These are phyloP conservation scores for Lasiurus cinereus DNA, from an alignment of 2,113 vertebrate genomes.

Conservation along the genomic window DNA sequence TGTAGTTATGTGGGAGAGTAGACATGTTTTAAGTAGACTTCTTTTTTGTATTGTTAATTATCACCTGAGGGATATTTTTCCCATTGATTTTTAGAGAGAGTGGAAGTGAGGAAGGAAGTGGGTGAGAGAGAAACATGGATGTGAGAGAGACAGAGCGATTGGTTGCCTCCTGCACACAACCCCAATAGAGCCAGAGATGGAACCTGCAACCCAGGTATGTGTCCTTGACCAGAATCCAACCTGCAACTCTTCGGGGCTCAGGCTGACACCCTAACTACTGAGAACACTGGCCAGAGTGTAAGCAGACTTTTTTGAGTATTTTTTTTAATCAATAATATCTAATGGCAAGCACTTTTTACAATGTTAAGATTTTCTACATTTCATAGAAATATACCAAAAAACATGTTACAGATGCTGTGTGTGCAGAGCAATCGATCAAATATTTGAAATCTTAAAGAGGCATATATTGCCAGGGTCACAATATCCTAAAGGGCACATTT, in stretches of 20 bases:
- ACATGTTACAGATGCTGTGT: constrained; percentile 73
- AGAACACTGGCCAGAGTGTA: neutral
- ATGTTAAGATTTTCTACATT: constrained; percentile 74
- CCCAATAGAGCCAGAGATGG: neutral
- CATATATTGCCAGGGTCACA: constrained; percentile 67
- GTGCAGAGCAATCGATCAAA: constrained; percentile 80
- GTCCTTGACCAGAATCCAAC: neutral
- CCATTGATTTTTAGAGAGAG: neutral
- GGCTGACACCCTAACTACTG: neutral
- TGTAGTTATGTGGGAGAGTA: neutral
- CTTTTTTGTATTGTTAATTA: neutral
- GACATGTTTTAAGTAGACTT: constrained; percentile 59
- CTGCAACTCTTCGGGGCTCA: neutral
- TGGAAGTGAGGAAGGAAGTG: neutral
- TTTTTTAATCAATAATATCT: constrained; percentile 45
- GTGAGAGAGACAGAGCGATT: neutral
- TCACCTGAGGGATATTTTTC: neutral
- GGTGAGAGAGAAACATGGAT: neutral
- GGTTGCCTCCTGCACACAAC: neutral
- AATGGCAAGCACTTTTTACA: constrained; percentile 43
- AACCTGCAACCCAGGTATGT: neutral
- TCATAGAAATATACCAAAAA: constrained; percentile 64
- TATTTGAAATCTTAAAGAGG: constrained; percentile 79
- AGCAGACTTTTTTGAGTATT: constrained; percentile 52
- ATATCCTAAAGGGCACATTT: constrained; percentile 74